Evolutionary conservation across 2,113 vertebrate species (phyloP).

Genomic region (Vidua chalybeata): DNA sequence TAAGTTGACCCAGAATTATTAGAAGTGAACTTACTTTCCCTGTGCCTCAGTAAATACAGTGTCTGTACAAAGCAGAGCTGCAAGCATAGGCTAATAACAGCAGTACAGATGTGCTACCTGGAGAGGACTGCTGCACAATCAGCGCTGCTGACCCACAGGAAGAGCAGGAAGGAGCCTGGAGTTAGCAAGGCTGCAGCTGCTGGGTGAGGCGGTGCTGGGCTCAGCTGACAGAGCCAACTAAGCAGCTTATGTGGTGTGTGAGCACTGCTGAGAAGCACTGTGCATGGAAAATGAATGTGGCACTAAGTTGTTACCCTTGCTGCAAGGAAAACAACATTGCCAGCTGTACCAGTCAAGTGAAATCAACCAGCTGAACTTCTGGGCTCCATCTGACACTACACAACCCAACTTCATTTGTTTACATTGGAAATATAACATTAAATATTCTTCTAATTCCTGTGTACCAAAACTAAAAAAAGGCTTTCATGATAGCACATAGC

Average conservation of each 20-base stretch:
- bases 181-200: not conserved
- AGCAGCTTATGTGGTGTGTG: not conserved
- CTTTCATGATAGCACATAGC: not conserved
- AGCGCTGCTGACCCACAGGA: not conserved
- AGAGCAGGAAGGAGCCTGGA: not conserved
- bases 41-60: not conserved
- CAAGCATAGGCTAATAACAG: not conserved
- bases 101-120: not conserved
- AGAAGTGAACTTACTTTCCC: not conserved
- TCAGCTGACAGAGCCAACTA: not conserved
- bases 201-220: not conserved
- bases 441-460: not conserved
- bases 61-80: not conserved
- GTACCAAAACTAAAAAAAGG: not conserved
- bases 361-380: not conserved
- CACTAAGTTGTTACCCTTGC: not conserved
- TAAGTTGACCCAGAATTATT: not conserved
- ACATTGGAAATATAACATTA: not conserved
- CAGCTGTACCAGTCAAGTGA: not conserved
- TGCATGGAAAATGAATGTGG: not conserved
- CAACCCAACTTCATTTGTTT: not conserved
- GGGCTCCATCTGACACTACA: not conserved
- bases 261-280: not conserved
- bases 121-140: not conserved
- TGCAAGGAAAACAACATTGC: slow-evolving; percentile 3